phyloP scores from a whole-genome alignment of 2,797 vertebrate genomes.

The Oceanodroma leucorhoa region DNA sequence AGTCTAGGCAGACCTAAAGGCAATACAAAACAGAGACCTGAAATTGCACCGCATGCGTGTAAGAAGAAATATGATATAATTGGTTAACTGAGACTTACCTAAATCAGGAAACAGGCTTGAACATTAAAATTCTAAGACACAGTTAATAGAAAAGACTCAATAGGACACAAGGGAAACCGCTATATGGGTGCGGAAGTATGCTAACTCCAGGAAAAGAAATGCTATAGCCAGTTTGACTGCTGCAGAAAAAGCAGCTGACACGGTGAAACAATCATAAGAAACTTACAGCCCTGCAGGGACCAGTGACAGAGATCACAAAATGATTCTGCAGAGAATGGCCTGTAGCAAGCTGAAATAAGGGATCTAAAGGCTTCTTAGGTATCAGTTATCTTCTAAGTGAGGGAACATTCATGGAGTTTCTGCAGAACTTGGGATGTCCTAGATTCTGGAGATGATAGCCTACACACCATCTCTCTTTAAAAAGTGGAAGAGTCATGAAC shows the following conservation, averaged over 20 bases:
- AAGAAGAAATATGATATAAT: constrained; percentile 76
- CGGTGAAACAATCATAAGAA: constrained; percentile 35
- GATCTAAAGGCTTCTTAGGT: not conserved
- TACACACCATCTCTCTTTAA: not conserved
- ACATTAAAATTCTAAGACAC: constrained; percentile 75
- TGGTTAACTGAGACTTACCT: constrained; percentile 66
- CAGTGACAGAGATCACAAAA: constrained; percentile 47
- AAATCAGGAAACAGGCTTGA: constrained; percentile 75
- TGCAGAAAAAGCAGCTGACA: constrained; percentile 59
- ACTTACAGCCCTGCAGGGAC: constrained; percentile 55
- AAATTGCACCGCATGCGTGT: constrained; percentile 51
- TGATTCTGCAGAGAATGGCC: constrained; percentile 28
- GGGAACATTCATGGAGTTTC: not conserved
- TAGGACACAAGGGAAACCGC: constrained; percentile 65
- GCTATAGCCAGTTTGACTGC: constrained; percentile 31
- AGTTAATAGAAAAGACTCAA: constrained; percentile 75
- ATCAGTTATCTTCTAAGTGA: constrained; percentile 23
- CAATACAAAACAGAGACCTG: constrained; percentile 36
- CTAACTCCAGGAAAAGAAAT: constrained; percentile 50
- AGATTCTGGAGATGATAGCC: not conserved
- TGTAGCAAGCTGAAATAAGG: constrained; percentile 20
- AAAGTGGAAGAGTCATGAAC: not conserved
- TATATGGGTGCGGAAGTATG: constrained; percentile 47
- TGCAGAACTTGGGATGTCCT: not conserved
- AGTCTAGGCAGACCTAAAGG: constrained; percentile 47